Evolutionary conservation across 1,140 invertebrate genomes (phyloP).

Genomic region (Panagrolaimus sp.): DNA sequence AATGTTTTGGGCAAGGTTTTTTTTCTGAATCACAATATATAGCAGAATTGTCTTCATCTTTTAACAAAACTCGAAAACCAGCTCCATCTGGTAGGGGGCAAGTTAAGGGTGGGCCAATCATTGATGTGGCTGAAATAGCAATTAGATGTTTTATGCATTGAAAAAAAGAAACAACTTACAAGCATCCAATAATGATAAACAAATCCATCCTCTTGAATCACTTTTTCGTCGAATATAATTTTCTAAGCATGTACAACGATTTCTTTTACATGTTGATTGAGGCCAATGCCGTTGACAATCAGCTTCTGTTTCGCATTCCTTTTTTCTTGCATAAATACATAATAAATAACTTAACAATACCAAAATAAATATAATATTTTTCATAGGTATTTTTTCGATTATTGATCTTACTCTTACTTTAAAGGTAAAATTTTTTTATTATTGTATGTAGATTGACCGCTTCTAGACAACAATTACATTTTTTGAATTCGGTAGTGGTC

Average conservation of each 20-base stretch:
- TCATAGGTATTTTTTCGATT: no score
- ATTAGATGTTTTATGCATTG: not conserved
- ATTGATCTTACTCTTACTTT: no score
- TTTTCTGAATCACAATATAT: slow-evolving; percentile 10
- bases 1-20: slow-evolving; percentile 13
- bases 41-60: slow-evolving; percentile 7
- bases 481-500: not conserved
- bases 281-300: slow-evolving; percentile 30
- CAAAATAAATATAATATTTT: no score
- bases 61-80: slow-evolving; percentile 1
- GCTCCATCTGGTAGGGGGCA: slow-evolving; percentile 2
- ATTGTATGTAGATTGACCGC: no score
- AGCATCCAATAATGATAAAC: slow-evolving; percentile 5
- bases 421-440: no score
- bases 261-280: slow-evolving; percentile 17
- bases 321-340: not conserved
- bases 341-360: no score
- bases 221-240: slow-evolving; percentile 31
- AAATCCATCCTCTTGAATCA: slow-evolving; percentile 21
- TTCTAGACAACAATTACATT: no score
- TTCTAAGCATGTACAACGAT: slow-evolving; percentile 21
- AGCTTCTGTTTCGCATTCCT: slow-evolving; percentile 23
- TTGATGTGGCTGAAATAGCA: slow-evolving; percentile 10
- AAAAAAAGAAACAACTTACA: slow-evolving; percentile 1
- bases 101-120: slow-evolving; percentile 6